These are phyloP conservation scores for Furnarius figulus DNA, from an alignment of 2,113 vertebrate species.

Conservation along the genomic window DNA sequence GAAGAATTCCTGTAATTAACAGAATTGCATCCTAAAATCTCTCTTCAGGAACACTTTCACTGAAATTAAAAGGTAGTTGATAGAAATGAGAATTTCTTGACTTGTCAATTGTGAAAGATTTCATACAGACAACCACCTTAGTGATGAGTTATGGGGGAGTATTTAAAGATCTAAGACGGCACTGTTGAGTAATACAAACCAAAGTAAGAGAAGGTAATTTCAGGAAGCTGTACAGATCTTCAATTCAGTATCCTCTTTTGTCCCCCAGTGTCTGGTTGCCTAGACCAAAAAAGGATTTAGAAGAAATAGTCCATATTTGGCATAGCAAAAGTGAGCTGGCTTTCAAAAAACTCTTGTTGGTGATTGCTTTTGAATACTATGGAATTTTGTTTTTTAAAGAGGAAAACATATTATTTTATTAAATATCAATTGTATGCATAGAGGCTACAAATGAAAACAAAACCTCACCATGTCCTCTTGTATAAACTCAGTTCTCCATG, in stretches of 20 bases:
- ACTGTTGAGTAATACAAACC: background rate
- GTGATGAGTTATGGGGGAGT: background rate
- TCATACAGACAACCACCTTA: background rate
- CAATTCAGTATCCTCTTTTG: background rate
- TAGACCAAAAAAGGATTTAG: background rate
- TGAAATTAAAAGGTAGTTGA: background rate
- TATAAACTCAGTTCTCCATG: background rate
- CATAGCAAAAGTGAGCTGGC: background rate
- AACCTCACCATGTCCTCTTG: background rate
- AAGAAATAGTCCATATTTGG: background rate
- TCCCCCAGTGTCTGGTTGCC: background rate
- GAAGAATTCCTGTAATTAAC: background rate
- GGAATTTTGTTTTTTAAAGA: background rate
- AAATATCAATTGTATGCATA: background rate
- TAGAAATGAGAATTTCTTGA: background rate
- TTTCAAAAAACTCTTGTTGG: background rate
- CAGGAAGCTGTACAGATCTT: background rate
- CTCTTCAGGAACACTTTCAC: background rate
- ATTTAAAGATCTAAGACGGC: background rate
- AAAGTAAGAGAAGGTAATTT: background rate
- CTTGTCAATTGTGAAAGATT: background rate
- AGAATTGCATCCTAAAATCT: background rate
- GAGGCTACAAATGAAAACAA: background rate
- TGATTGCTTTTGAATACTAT: background rate
- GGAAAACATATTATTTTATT: background rate